Conservation (phyloP, 1,140 invertebrate species). For the Drosophila carrolli region DNA sequence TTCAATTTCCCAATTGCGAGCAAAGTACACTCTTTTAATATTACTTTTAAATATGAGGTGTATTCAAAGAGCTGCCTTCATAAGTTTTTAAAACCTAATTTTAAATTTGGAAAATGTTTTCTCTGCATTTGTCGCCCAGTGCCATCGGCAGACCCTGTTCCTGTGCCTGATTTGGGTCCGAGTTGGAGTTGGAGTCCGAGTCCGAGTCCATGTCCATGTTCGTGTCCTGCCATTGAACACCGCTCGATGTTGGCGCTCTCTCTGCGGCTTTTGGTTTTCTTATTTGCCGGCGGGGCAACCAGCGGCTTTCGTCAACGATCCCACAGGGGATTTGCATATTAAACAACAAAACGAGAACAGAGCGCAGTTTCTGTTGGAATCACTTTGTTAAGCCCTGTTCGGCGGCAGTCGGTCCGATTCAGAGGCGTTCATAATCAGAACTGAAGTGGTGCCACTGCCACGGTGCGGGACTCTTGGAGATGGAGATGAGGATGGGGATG, state of each 20-base stretch:
- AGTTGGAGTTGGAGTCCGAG: not conserved
- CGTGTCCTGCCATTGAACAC: slow-evolving; percentile 53
- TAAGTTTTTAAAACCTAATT: no score
- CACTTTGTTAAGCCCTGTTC: slow-evolving; percentile 73
- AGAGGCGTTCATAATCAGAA: slow-evolving; percentile 79
- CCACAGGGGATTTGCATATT: slow-evolving; percentile 73
- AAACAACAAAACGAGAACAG: slow-evolving; percentile 8
- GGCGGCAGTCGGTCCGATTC: slow-evolving; percentile 66
- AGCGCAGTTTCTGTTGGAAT: slow-evolving; percentile 49
- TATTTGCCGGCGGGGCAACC: slow-evolving; percentile 30
- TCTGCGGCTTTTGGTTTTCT: slow-evolving; percentile 7
- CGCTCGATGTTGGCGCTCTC: slow-evolving; percentile 55
- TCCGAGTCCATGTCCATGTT: slow-evolving; percentile 39
- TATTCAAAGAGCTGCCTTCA: no score
- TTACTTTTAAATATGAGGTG: no score
- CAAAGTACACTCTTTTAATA: no score
- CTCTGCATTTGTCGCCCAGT: slow-evolving; percentile 55
- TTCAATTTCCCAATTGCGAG: no score
- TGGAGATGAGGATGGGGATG: not conserved
- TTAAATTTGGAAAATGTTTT: not conserved
- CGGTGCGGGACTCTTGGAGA: slow-evolving; percentile 2
- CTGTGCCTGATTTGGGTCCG: not conserved
- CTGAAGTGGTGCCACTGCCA: slow-evolving; percentile 63
- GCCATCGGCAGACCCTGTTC: slow-evolving; percentile 2
- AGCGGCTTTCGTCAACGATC: slow-evolving; percentile 72